These are phyloP conservation scores for Microtus montanus DNA, from an alignment of 2,113 vertebrate species.

Conservation along the genomic window DNA sequence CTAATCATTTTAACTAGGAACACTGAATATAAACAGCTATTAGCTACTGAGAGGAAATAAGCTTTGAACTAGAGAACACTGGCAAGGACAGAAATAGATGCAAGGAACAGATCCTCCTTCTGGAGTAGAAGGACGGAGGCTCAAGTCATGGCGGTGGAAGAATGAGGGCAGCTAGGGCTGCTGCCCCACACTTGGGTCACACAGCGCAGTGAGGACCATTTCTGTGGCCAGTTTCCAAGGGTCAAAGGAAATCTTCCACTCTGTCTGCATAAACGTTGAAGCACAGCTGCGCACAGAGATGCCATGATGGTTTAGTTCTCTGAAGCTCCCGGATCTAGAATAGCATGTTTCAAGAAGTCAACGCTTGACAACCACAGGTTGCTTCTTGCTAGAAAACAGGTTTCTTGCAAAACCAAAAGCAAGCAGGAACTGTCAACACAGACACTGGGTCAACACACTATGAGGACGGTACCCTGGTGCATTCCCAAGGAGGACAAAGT, in stretches of 20 bases:
- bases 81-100: neutral
- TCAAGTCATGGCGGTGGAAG: neutral
- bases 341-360: neutral
- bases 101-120: too few species aligned
- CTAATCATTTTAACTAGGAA: neutral
- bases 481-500: neutral
- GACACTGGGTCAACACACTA: neutral
- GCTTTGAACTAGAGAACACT: neutral
- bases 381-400: neutral
- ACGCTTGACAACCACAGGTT: neutral
- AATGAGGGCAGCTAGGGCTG: neutral
- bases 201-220: neutral
- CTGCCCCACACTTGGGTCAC: neutral
- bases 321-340: neutral
- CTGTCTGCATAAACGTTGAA: accelerated
- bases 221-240: neutral
- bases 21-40: too few species aligned
- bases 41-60: neutral
- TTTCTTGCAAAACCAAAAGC: neutral
- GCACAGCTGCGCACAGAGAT: accelerated
- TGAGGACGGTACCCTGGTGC: neutral
- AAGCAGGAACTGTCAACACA: neutral
- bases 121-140: neutral
- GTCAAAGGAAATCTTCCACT: neutral
- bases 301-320: accelerated